Percentiles rank a stretch among this genome's conserved stretches.
phyloP scores from a whole-genome alignment of 2,888 invertebrate genomes.

The Meiosimyza platycephala region DNA sequence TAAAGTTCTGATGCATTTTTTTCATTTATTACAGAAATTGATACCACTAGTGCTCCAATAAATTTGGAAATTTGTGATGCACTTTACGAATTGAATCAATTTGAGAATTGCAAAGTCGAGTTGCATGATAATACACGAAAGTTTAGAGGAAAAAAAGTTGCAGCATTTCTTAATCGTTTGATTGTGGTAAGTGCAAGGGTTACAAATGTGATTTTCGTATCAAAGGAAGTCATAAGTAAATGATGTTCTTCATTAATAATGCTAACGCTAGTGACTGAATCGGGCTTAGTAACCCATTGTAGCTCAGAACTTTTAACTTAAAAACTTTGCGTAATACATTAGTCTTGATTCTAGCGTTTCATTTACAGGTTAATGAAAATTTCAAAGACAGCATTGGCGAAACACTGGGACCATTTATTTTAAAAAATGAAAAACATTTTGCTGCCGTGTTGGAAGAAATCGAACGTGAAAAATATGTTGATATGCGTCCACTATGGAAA shows the following conservation, averaged over 20 bases:
- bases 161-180: constrained; percentile 52
- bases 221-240: background rate
- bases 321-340: background rate
- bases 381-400: constrained; percentile 59
- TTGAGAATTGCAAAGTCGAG: constrained; percentile 55
- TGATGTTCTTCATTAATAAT: background rate
- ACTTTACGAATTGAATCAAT: constrained; percentile 59
- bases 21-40: constrained; percentile 38
- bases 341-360: background rate
- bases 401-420: constrained; percentile 55
- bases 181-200: constrained; percentile 52
- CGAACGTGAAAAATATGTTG: constrained; percentile 48
- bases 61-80: constrained; percentile 63
- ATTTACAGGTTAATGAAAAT: constrained; percentile 57
- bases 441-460: constrained; percentile 50
- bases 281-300: background rate
- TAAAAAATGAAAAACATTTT: constrained; percentile 54
- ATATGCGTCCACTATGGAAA: constrained; percentile 59
- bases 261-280: too few relatives aligned
- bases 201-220: background rate
- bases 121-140: constrained; percentile 54
- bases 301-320: background rate
- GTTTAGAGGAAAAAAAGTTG: constrained; percentile 56
- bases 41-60: constrained; percentile 53
- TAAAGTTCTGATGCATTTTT: background rate